Evolutionary conservation across 1,140 invertebrate genomes (phyloP).

Genomic region (Drosophila leontia): DNA sequence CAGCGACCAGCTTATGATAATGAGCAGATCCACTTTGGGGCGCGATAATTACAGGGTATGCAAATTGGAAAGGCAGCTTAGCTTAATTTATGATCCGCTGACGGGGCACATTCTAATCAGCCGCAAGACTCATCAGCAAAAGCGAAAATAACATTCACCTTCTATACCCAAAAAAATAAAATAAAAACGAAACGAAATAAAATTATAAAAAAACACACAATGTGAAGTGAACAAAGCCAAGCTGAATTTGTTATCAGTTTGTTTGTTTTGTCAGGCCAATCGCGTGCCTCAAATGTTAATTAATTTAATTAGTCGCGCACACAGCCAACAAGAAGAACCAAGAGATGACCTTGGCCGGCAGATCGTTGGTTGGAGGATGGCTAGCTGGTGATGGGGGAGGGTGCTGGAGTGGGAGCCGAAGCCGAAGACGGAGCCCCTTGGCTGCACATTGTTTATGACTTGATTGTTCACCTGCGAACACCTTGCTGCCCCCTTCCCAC

Average conservation of each 20-base stretch:
- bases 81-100: constrained; percentile 63
- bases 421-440: constrained; percentile 42
- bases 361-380: constrained; percentile 26
- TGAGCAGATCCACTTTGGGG: constrained; percentile 18
- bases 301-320: constrained; percentile 74
- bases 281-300: constrained; percentile 76
- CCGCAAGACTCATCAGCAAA: constrained; percentile 46
- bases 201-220: constrained; percentile 13
- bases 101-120: constrained; percentile 74
- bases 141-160: constrained; percentile 56
- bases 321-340: constrained; percentile 30
- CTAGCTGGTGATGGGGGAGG: constrained; percentile 4
- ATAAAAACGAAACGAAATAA: constrained; percentile 18
- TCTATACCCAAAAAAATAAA: constrained; percentile 44
- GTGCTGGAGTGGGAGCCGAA: constrained; percentile 40
- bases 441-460: constrained; percentile 80
- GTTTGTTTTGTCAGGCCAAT: constrained; percentile 61
- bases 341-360: constrained; percentile 46
- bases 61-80: constrained; percentile 66
- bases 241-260: constrained; percentile 70
- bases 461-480: constrained; percentile 68
- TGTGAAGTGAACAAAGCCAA: constrained; percentile 32
- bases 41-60: constrained; percentile 52
- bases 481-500: constrained; percentile 15
- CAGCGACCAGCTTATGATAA: constrained; percentile 12